These are phyloP conservation scores for Varecia variegata DNA, from an alignment of 2,797 vertebrate genomes.

Conservation along the genomic window DNA sequence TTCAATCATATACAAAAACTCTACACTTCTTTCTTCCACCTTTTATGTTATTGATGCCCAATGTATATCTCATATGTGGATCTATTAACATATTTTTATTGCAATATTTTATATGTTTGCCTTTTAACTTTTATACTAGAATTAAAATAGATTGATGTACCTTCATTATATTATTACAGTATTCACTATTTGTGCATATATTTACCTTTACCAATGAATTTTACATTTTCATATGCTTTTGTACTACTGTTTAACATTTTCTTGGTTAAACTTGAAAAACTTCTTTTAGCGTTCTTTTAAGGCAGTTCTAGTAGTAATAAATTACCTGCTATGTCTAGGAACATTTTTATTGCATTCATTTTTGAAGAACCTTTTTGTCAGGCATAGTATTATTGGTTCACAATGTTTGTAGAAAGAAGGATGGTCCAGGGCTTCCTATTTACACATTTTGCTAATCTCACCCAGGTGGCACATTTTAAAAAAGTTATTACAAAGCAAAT, in stretches of 20 bases:
- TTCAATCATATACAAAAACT: neutral
- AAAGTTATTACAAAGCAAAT: neutral
- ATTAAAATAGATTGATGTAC: neutral
- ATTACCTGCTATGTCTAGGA: neutral
- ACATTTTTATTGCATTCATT: neutral
- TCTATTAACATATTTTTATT: neutral
- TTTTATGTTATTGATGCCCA: neutral
- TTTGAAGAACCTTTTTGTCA: neutral
- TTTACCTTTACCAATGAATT: neutral
- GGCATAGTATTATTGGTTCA: neutral
- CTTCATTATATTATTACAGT: neutral
- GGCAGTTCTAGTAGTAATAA: neutral
- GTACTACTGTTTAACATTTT: neutral
- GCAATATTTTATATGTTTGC: neutral
- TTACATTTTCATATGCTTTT: neutral
- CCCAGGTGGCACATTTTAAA: neutral
- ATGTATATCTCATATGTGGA: neutral
- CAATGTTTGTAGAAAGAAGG: neutral
- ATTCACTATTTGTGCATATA: neutral
- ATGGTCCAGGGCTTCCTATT: neutral
- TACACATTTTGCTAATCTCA: neutral
- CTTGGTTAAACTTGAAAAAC: neutral
- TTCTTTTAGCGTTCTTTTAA: neutral
- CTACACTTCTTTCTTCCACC: neutral
- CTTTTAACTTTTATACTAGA: neutral